Base-by-base conservation (phyloP, 2,797 vertebrate species). In the Aulostomus chinensis region DNA sequence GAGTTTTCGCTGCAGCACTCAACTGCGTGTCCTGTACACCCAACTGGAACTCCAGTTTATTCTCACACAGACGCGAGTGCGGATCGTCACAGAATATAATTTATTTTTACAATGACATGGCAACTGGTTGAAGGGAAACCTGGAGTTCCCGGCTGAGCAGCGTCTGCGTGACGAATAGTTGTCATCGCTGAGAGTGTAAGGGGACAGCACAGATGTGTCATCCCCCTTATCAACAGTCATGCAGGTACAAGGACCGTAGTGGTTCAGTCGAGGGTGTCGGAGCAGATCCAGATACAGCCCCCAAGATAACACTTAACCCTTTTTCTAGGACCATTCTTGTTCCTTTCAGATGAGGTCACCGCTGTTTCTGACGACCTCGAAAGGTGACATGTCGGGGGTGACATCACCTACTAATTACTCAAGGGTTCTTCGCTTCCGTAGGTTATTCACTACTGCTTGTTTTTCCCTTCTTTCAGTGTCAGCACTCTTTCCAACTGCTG, bases 271-370 rank as follows among this genome's bases (percentile, higher is more conserved):
- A 85, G 80, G 76, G 80, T 62, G 64, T 74, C 82, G 4, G 71
- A 70, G 78, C 61, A 78, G 52, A 79, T 80, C 73, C 61, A 75
- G 77, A 85, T 86, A 73, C 73, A 76, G 60, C 64, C 58, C 61
- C 67, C 54, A 7, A 65, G 78, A 86, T 88, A 80, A 88, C 72
- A 54, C 64, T 68, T 73, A 72, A 73, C 80, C 73, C 67, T 61
- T 65, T 65, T 36, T 35, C 51, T 67, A 22, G 0, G 1, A 56
- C 38, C 56, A 29, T 48, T 58, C 26, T 16, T 33, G 55, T 72
- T 37, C 38, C 8, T 7, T 25, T 24, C 14, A 52, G 51, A 71
- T 78, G 80, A 84, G 80, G 80, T 87, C 74, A 81, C 58, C 21
- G n/a, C 32, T 39, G 43, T 54, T 40, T 38, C 39, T 4, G 9